phyloP scores from a whole-genome alignment of 2,888 invertebrate species.

The Melipona beecheii region DNA sequence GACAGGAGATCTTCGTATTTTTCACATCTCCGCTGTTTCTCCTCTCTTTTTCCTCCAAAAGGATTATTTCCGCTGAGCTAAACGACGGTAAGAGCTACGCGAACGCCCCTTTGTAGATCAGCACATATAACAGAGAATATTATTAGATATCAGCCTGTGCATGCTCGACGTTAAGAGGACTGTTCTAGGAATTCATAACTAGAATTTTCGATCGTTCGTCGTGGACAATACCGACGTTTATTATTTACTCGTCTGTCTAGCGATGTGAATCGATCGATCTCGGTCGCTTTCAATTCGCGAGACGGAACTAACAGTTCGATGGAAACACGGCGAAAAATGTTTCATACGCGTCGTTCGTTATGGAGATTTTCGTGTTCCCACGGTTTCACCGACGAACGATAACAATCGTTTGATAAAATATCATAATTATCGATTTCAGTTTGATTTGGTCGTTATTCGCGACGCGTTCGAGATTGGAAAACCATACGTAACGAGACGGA shows the following conservation, averaged over 20 bases:
- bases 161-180: too few species aligned
- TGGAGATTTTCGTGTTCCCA: not conserved
- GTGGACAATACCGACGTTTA: not conserved
- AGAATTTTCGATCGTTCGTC: not conserved
- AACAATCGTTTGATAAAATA: not conserved
- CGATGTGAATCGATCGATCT: too few species aligned
- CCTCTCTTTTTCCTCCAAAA: slow-evolving; percentile 15
- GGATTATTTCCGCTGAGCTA: slow-evolving; percentile 22
- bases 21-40: not conserved
- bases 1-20: slow-evolving; percentile 18
- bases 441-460: not conserved
- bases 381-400: not conserved
- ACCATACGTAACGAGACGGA: not conserved
- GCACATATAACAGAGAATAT: slow-evolving; percentile 15
- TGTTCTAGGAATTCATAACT: not conserved
- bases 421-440: not conserved
- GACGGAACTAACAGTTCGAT: not conserved
- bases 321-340: not conserved
- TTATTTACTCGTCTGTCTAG: not conserved
- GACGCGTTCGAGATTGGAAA: not conserved
- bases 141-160: slow-evolving; percentile 23
- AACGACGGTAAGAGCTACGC: not conserved
- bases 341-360: not conserved
- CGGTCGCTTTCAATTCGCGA: not conserved
- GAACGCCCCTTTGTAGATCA: slow-evolving; percentile 11